Conservation (phyloP, 1,140 invertebrate genomes). For the Bombus terrestris region DNA sequence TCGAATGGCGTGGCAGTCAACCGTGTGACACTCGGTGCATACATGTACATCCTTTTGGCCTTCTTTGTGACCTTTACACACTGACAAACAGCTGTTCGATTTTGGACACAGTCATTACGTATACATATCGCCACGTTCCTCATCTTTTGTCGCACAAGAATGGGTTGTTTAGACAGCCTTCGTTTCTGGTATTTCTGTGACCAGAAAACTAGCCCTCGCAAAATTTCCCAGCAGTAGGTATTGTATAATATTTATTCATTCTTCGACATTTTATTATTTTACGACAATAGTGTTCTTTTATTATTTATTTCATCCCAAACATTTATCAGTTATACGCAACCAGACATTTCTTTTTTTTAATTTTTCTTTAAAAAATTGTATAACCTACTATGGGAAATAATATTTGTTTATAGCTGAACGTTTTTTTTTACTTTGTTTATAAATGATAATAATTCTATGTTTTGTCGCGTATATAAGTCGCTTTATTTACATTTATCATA, state of each 20-base stretch:
- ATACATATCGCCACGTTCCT: slow-evolving; percentile 40
- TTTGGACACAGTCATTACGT: slow-evolving; percentile 59
- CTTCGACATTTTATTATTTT: not conserved
- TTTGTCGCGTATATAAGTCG: too few relatives aligned
- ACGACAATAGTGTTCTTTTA: too few relatives aligned
- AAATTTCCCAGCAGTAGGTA: not conserved
- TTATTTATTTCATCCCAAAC: too few relatives aligned
- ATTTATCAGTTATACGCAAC: too few relatives aligned
- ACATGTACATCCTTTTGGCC: slow-evolving; percentile 42
- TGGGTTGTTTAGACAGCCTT: slow-evolving; percentile 60
- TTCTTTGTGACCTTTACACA: slow-evolving; percentile 40
- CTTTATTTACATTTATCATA: too few relatives aligned
- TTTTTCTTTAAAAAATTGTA: too few relatives aligned
- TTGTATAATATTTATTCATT: not conserved
- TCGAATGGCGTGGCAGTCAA: slow-evolving; percentile 52
- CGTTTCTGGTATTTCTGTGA: slow-evolving; percentile 50
- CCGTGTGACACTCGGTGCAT: slow-evolving; percentile 34
- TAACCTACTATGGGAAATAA: too few relatives aligned
- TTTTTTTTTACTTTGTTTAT: too few relatives aligned
- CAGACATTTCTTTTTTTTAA: too few relatives aligned
- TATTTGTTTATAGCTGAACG: too few relatives aligned
- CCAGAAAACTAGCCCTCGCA: slow-evolving; percentile 10
- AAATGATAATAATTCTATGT: too few relatives aligned
- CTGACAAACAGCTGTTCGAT: slow-evolving; percentile 58
- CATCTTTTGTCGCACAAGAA: slow-evolving; percentile 49